Base-by-base conservation (phyloP, 2,888 invertebrate genomes). In the Rhorus exstirpatorius region DNA sequence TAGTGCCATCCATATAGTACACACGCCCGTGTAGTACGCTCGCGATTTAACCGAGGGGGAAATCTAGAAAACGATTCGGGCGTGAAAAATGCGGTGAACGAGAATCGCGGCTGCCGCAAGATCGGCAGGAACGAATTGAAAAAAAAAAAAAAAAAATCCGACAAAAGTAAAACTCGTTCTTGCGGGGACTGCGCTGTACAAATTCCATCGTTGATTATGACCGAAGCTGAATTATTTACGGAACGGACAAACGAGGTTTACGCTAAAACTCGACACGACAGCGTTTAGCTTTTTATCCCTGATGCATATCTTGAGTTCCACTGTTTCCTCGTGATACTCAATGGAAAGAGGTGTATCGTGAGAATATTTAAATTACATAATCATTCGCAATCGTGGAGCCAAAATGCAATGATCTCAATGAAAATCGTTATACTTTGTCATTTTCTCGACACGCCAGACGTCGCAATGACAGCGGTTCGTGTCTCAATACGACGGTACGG, bases 41-140 rank as follows among this genome's bases (percentile, higher is more conserved):
- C 24, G 35, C 1, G 58, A 35, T 53, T 65, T 44, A n/a, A 21
- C 21, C 10, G 8, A 38, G 51, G 26, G 14, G 65, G 55, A 58
- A 31, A 71, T 75, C 79, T 58, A 44, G 35, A 79, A 60, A 82
- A 41, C 79, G 44, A 74, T 65, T 75, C 65, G 65, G 35, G 70
- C 79, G 82, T 79, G 75, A 82, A 75, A 70, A 79, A 79, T 75
- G 41, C 38, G 46, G 51, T 17, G 63, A 70, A 44, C 70, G 38
- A 51, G 41, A 58, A 41, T 10, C n/a, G n/a, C n/a, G n/a, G n/a
- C 26, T 31, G 8, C 31, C 19, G 21, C n/a, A n/a, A 46, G 31
- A 58, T 71, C 17, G n/a, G n/a, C 17, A n/a, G 12, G 14, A 44
- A 71, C 26, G 31, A 14, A 58, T 58, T 17, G 1, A 58, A 44